phyloP scores from a whole-genome alignment of 2,888 invertebrate species.

The Polyommatus icarus region DNA sequence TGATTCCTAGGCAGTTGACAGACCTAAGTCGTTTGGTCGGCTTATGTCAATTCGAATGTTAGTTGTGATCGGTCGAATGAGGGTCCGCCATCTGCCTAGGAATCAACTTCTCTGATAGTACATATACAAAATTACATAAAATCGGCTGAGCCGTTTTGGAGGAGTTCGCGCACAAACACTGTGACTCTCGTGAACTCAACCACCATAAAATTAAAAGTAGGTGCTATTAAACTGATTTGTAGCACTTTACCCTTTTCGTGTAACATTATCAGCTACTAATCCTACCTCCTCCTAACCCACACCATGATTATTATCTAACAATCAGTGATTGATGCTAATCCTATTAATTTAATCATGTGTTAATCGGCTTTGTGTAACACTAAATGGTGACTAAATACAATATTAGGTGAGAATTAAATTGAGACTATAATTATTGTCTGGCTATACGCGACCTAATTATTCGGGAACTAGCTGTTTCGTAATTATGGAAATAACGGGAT shows the following conservation, averaged over 20 bases:
- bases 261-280: neutral
- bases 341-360: conserved; percentile 14
- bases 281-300: neutral
- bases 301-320: neutral
- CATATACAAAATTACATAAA: too few species aligned
- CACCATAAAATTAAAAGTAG: too few species aligned
- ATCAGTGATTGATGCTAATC: neutral
- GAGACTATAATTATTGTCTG: conserved; percentile 1
- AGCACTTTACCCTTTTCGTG: neutral
- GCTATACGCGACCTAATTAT: neutral
- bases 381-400: conserved; percentile 11
- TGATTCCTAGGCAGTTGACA: too few species aligned
- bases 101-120: too few species aligned
- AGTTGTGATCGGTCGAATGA: too few species aligned
- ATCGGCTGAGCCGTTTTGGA: too few species aligned
- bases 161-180: too few species aligned
- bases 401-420: neutral
- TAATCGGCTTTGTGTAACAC: conserved; percentile 4
- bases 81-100: too few species aligned
- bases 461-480: neutral
- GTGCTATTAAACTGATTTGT: neutral
- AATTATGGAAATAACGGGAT: neutral
- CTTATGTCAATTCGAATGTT: too few species aligned
- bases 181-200: too few species aligned
- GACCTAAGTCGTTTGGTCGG: too few species aligned